Evolutionary conservation across 92 coral and sea anemone genomes (phyloP), one percentile per base, ranked within the genome.

Genomic region (Heliopora coerulea): DNA sequence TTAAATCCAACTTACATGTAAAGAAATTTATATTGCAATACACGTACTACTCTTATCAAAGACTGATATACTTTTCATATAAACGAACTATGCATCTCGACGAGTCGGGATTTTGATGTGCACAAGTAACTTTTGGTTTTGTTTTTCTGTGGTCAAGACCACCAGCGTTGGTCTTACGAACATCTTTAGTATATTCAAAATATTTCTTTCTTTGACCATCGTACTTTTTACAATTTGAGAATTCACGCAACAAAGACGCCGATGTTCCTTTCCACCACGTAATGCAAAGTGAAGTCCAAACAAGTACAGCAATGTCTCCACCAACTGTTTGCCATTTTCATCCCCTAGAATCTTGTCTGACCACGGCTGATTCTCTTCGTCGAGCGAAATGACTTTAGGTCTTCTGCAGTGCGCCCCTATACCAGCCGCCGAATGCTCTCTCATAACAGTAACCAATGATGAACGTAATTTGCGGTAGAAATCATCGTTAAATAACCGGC

Each of bases 381-480:
- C 58, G 26, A 50, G n/a, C 58, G 58, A 17, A 50, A 50, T 50
- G 6, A 50, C 26, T 50, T 50, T n/a, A 50, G 58, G 8, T 50
- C 58, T 50, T 50, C 26, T 50, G 20, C n/a, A 26, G 10, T 54
- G 33, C 15, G 8, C 11, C 34, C 62, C 82, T 17, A 78, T 29
- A 7, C 82, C 82, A 30, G 74, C 44, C 17, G 76, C 0, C 6
- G 26, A 50, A 50, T n/a, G 58, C 24, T 65, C 44, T 29, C 63
- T 78, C 83, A 78, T 78, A n/a, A 42, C 49, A 8, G 83, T 68
- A 66, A 66, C 77, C 28, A 78, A 29, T 29, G 70, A 17, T 13
- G 59, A 20, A 33, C 40, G 50, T 28, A 78, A 24, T 24, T 30
- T 21, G 20, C 62, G n/a, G 39, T 49, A 78, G 27, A 9, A 48